phyloP scores from a whole-genome alignment of 1,140 invertebrate species.

The Leptonema lineaticorne region DNA sequence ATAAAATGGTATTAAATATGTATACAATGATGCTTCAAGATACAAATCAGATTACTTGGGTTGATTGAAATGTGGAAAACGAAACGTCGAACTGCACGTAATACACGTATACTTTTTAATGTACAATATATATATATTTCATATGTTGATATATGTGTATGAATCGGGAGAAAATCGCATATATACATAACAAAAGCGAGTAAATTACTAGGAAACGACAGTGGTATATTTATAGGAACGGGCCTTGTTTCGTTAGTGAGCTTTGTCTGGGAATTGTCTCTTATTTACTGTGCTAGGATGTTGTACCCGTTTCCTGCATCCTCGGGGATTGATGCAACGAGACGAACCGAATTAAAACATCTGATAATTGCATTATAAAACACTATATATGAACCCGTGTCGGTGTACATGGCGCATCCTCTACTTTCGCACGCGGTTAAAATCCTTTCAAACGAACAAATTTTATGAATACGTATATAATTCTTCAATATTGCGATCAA shows the following conservation, averaged over 20 bases:
- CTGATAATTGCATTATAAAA: conserved; percentile 23
- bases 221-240: conserved; percentile 23
- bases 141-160: too few relatives aligned
- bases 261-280: conserved; percentile 33
- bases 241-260: conserved; percentile 30
- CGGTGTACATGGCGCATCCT: too few relatives aligned
- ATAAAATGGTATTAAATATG: too few relatives aligned
- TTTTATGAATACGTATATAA: background rate
- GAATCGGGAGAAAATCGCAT: background rate
- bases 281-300: conserved; percentile 22
- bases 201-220: conserved; percentile 15
- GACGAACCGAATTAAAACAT: conserved; percentile 30
- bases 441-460: background rate
- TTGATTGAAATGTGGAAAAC: too few relatives aligned
- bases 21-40: too few relatives aligned
- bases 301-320: conserved; percentile 1
- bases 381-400: too few relatives aligned
- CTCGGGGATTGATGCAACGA: conserved; percentile 24
- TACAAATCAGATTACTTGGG: too few relatives aligned
- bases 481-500: too few relatives aligned
- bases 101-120: too few relatives aligned
- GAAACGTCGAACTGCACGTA: too few relatives aligned
- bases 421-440: background rate
- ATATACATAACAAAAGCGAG: background rate
- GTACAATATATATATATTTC: too few relatives aligned